Base-by-base conservation (phyloP, 2,888 invertebrate genomes). In the Chymomyza procnemis region DNA sequence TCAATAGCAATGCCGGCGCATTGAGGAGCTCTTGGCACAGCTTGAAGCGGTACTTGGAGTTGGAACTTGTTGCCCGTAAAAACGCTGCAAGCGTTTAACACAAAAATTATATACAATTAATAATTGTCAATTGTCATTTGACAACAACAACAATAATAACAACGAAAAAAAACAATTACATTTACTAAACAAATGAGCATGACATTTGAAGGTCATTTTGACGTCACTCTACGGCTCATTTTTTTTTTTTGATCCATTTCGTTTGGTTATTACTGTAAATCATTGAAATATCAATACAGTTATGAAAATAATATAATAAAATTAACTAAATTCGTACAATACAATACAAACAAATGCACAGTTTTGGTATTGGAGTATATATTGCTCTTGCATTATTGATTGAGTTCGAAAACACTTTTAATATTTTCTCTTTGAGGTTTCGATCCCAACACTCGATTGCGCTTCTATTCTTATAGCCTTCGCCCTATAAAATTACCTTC, bases 1-100 rank as follows among this genome's bases (percentile, higher is more conserved):
- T 34, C 34, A 34, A 34, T 34, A 34, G 9, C 67, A 76, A 81
- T n/a, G n/a, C n/a, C 85, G 82, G 81, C 79, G 76, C 12, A 3
- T 3, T 41, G 12, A 41, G 12, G 34, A 41, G 34, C 34, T 41
- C 34, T 41, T 12, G 34, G 34, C 34, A 3, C 34, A 12, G 34
- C 34, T 41, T 12, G 9, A 12, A 41, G 34, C 34, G 12, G 12
- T 12, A 41, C 34, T 41, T 41, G 34, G 34, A 41, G 34, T 12
- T 41, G 34, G 34, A 41, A 41, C 34, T 50, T 50, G 48, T 26
- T 26, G 26, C 26, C 26, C 26, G 8, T 8, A 26, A 26, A 26
- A 26, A n/a, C 4, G 26, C 48, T 50, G 48, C 48, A 50, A 18
- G 48, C 48, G 18, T 50, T 50, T n/a, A n/a, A 50, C 2, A 50